A percentile compares a stretch with the other conserved stretches of the same genome.
Conservation (phyloP, 2,888 invertebrate species). For the Volucella inanis region DNA sequence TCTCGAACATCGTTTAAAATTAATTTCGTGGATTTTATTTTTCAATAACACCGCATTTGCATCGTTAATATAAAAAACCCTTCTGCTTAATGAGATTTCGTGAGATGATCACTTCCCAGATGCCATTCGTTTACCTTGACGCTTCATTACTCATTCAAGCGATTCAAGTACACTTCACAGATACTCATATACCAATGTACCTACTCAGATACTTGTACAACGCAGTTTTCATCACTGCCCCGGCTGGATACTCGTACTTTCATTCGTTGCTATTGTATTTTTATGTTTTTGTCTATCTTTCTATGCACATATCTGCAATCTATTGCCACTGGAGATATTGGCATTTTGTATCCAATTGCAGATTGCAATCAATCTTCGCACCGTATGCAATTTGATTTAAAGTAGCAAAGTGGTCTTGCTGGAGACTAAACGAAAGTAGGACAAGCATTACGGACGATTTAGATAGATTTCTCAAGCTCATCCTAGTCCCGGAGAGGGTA, state of each 20-base stretch:
- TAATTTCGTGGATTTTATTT: constrained; percentile 19
- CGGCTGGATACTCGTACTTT: constrained; percentile 29
- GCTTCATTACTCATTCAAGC: constrained; percentile 55
- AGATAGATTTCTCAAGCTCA: constrained; percentile 39
- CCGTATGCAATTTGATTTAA: constrained; percentile 31
- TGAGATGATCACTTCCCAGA: constrained; percentile 32
- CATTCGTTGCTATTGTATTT: constrained; percentile 25
- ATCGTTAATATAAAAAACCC: constrained; percentile 4
- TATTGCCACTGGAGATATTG: constrained; percentile 52
- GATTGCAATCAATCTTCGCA: constrained; percentile 60
- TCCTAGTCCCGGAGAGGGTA: constrained; percentile 20
- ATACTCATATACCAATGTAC: too few relatives aligned
- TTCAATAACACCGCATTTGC: constrained; percentile 8
- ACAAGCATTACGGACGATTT: constrained; percentile 21
- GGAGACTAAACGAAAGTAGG: constrained; percentile 39
- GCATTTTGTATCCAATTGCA: constrained; percentile 59
- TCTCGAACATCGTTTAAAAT: not conserved
- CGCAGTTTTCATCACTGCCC: not conserved
- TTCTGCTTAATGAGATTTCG: constrained; percentile 44
- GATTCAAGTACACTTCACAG: constrained; percentile 8
- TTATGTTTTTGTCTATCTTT: not conserved
- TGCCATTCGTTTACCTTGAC: constrained; percentile 45
- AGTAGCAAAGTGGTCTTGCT: constrained; percentile 25
- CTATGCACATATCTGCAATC: not conserved
- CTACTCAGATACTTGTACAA: not conserved